Conservation (phyloP, 1,140 invertebrate genomes). For the Macrostomum lignano region DNA sequence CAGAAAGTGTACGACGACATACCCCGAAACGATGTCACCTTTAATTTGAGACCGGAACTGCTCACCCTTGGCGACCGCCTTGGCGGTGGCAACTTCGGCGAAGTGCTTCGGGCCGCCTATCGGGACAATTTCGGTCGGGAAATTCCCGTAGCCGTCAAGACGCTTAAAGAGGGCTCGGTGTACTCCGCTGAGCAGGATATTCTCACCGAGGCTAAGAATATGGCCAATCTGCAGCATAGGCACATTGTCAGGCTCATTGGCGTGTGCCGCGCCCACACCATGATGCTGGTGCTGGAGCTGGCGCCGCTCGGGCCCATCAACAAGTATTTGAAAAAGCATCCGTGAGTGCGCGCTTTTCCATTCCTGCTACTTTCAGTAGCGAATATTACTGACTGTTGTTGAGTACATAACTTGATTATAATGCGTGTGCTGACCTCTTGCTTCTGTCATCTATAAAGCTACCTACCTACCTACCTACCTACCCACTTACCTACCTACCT, state of each 20-base stretch:
- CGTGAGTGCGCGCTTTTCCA: slow-evolving; percentile 9
- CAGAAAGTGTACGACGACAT: too few species aligned
- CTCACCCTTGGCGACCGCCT: too few species aligned
- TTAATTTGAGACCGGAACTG: too few species aligned
- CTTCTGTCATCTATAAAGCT: too few species aligned
- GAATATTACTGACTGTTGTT: too few species aligned
- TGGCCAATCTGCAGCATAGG: slow-evolving; percentile 26
- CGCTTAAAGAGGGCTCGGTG: slow-evolving; percentile 24
- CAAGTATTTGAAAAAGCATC: slow-evolving; percentile 22
- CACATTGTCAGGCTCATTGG: slow-evolving; percentile 30
- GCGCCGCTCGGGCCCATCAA: slow-evolving; percentile 29
- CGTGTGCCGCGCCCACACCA: too few species aligned
- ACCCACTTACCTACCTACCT: too few species aligned
- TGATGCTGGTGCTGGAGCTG: slow-evolving; percentile 31
- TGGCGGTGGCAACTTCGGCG: slow-evolving; percentile 30
- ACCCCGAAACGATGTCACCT: too few species aligned
- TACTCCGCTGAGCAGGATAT: slow-evolving; percentile 20
- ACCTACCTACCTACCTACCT: too few species aligned
- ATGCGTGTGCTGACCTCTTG: too few species aligned
- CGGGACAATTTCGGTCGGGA: slow-evolving; percentile 10
- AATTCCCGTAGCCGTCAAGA: slow-evolving; percentile 30
- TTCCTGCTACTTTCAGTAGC: too few species aligned
- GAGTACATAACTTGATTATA: too few species aligned
- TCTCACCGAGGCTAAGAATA: slow-evolving; percentile 27
- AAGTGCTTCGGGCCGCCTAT: slow-evolving; percentile 25